Evolutionary conservation across 2,888 invertebrate genomes (phyloP), one percentile per base, ranked within the genome.

Genomic region (Phorcus lineatus): DNA sequence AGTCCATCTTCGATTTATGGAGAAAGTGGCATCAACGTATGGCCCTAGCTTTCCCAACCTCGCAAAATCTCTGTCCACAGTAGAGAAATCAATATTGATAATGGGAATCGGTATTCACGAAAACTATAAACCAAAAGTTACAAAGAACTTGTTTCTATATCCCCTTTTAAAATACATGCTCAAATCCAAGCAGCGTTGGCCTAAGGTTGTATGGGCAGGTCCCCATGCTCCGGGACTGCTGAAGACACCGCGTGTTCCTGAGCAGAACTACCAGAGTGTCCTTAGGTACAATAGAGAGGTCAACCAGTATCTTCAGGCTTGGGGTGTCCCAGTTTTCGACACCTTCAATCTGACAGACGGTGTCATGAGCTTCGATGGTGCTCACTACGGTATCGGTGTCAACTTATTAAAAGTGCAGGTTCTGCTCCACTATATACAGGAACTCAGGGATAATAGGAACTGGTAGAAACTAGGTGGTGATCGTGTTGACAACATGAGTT

Each of bases 311-410:
- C 31, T 84, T 22, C 74, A 19, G 1, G 24, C 0, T 2, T 66
- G 67, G 31, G 40, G 74, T 16, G 70, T 84, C 19, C 82, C 84
- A 3, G 67, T 82, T 11, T 81, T 82, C 24, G 81, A 84, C 55
- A 74, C 80, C 6, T 83, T 79, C 54, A 76, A 80, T 54, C 76
- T 83, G 74, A 83, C 83, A 0, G 77, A 82, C 4, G 81, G 81
- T n/a, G 77, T 80, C n/a, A 80, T 76, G 57, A 83, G 83, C 53
- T 83, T 82, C 31, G 83, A 79, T 77, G 83, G 83, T 2, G 77
- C 80, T n/a, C 83, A 83, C 40, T 83, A 82, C 28, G 82, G 83
- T 9, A 31, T 76, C 17, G 84, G 84, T 4, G 78, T 81, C 7
- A 84, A 84, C 62, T 54, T 55, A 53, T 36, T 84, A 22, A 84